Evolutionary conservation across 2,797 vertebrate species (phyloP).

Genomic region (Pyrocephalus nanus): DNA sequence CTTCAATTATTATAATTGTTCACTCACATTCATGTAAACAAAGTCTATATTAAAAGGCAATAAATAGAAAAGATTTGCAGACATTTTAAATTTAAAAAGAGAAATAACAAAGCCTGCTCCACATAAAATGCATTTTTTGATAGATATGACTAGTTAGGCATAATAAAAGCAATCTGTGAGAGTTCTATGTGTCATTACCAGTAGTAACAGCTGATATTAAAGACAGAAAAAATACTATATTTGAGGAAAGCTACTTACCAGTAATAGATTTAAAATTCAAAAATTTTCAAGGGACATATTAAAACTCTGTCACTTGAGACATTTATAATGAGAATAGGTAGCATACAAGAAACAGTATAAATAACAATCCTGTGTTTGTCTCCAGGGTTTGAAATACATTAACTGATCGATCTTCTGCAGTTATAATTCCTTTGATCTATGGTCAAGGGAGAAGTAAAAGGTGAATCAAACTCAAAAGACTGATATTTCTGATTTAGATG

Average conservation of each 20-base stretch:
- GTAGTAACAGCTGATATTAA: neutral
- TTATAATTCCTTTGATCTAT: neutral
- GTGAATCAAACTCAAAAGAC: neutral
- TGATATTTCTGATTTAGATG: neutral
- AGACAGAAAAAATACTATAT: neutral
- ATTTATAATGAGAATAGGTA: neutral
- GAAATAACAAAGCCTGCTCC: neutral
- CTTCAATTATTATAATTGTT: neutral
- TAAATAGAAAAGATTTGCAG: neutral
- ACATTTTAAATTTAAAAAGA: neutral
- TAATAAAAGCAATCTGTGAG: neutral
- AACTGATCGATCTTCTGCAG: neutral
- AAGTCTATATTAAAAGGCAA: neutral
- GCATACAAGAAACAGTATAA: neutral
- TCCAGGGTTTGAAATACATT: neutral
- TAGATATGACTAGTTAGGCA: neutral
- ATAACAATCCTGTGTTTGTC: neutral
- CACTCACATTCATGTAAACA: neutral
- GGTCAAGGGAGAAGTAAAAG: neutral
- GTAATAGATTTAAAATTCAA: neutral
- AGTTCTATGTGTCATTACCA: neutral
- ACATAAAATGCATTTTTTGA: neutral
- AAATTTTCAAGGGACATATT: neutral
- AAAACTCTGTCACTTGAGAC: neutral
- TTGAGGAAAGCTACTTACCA: neutral